These are phyloP conservation scores for Gonocerus acuteangulatus DNA, from an alignment of 2,888 invertebrate species.

Conservation along the genomic window DNA sequence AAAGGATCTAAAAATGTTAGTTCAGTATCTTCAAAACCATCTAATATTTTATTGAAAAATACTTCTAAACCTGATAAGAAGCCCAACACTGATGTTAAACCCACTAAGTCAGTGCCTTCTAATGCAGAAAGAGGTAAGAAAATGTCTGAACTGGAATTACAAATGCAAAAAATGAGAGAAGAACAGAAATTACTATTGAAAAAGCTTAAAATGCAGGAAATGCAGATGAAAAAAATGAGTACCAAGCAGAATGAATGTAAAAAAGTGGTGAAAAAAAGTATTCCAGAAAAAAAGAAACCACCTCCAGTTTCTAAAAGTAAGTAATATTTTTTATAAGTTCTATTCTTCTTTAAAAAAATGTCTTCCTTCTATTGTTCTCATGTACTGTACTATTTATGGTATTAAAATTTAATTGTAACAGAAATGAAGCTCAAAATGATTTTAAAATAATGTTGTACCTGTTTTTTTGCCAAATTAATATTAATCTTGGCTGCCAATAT, in stretches of 20 bases:
- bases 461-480: too few relatives aligned
- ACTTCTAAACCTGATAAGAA: not conserved
- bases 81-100: not conserved
- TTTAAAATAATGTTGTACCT: too few relatives aligned
- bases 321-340: constrained; percentile 1
- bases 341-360: too few relatives aligned
- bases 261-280: not conserved
- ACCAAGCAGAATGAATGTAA: not conserved
- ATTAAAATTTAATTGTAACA: too few relatives aligned
- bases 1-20: not conserved
- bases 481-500: too few relatives aligned
- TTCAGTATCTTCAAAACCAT: not conserved
- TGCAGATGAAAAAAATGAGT: not conserved
- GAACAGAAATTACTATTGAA: not conserved
- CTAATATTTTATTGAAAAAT: not conserved
- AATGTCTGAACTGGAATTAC: not conserved
- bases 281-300: not conserved
- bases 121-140: not conserved
- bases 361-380: too few relatives aligned
- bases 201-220: not conserved
- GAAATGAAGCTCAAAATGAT: too few relatives aligned
- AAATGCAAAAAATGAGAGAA: not conserved
- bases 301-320: not conserved
- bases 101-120: not conserved
- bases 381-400: too few relatives aligned